phyloP scores from a whole-genome alignment of 2,888 invertebrate species.

The Tipula helvola region DNA sequence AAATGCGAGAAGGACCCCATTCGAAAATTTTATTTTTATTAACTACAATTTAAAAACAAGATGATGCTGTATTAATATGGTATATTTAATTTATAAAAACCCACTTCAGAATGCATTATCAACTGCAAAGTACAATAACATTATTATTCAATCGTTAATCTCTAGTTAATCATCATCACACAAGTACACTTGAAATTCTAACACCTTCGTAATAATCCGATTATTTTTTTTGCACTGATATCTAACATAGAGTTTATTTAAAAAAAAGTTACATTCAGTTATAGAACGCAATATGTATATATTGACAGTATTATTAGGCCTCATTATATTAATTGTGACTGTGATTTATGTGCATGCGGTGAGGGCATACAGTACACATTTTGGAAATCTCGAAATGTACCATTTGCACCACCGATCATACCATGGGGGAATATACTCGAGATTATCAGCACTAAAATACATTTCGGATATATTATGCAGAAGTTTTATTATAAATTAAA shows the following conservation, averaged over 20 bases:
- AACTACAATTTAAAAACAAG: too few species aligned
- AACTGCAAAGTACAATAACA: too few species aligned
- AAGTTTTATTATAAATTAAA: slow-evolving; percentile 12
- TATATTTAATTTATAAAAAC: too few species aligned
- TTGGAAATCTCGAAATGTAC: not conserved
- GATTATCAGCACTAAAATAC: not conserved
- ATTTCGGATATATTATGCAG: slow-evolving; percentile 12
- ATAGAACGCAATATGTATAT: not conserved
- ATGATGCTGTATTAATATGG: too few species aligned
- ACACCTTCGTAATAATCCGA: not conserved
- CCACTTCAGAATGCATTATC: too few species aligned
- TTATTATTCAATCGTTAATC: not conserved
- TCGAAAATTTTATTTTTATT: too few species aligned
- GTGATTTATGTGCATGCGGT: not conserved
- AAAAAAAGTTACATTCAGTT: not conserved
- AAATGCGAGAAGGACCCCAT: too few species aligned
- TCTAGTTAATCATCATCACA: not conserved
- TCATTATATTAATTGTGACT: not conserved
- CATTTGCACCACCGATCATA: not conserved
- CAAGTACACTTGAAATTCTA: not conserved
- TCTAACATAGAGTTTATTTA: not conserved
- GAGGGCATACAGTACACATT: not conserved
- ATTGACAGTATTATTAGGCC: not conserved
- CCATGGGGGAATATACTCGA: slow-evolving; percentile 6
- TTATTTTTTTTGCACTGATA: not conserved